These are phyloP conservation scores for Caenorhabditis sp. DNA, from an alignment of 2,888 invertebrate species.

Conservation along the genomic window DNA sequence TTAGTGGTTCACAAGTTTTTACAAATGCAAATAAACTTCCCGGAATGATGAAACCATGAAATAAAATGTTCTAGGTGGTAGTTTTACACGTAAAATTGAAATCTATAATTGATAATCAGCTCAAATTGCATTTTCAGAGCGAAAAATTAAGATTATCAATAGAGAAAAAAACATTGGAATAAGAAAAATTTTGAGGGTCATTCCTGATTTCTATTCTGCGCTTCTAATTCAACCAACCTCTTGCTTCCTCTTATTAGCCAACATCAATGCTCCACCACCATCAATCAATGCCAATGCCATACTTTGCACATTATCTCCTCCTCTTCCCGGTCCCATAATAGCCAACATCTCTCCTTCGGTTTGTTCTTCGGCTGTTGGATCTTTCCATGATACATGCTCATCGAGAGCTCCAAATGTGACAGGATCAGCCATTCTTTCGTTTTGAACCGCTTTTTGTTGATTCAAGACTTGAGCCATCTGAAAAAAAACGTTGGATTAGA, in stretches of 20 bases:
- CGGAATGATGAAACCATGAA: too few relatives aligned
- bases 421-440: conserved; percentile 43
- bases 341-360: conserved; percentile 44
- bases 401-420: conserved; percentile 43
- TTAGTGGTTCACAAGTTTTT: too few relatives aligned
- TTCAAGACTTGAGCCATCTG: conserved; percentile 39
- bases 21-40: too few relatives aligned
- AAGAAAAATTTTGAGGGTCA: too few relatives aligned
- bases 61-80: too few relatives aligned
- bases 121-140: too few relatives aligned
- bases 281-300: conserved; percentile 61
- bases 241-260: conserved; percentile 44
- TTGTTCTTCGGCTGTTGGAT: conserved; percentile 30
- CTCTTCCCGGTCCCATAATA: conserved; percentile 54
- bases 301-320: conserved; percentile 50
- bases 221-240: background rate
- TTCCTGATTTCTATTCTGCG: too few relatives aligned
- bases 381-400: conserved; percentile 36
- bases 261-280: conserved; percentile 46
- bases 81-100: too few relatives aligned
- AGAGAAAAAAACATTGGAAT: too few relatives aligned
- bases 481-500: too few relatives aligned
- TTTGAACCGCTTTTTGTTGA: conserved; percentile 37
- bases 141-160: too few relatives aligned
- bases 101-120: too few relatives aligned